Percentiles rank a stretch among this genome's conserved stretches.
Conservation (phyloP, 2,888 invertebrate species). For the Orthosia incerta region DNA sequence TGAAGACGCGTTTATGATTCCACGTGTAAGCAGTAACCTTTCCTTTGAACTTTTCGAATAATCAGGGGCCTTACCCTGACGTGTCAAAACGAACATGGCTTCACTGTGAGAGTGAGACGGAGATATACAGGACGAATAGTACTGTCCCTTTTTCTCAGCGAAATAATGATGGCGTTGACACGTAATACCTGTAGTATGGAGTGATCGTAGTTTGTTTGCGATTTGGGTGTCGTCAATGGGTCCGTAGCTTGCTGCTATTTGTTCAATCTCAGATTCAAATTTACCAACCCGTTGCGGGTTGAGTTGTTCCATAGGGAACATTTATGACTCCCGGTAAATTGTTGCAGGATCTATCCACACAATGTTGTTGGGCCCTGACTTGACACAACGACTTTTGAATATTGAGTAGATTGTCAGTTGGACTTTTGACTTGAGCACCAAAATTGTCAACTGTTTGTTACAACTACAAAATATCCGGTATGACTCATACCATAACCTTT, state of each 20-base stretch:
- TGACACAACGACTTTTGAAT: no score
- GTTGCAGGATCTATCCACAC: neutral
- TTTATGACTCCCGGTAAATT: slow-evolving; percentile 3
- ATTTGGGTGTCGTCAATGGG: slow-evolving; percentile 8
- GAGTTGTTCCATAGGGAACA: neutral
- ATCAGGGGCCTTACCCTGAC: neutral
- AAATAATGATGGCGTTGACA: no score
- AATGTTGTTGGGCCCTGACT: neutral
- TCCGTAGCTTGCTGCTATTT: neutral
- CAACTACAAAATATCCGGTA: no score
- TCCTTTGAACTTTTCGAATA: slow-evolving; percentile 13
- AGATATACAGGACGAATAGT: no score
- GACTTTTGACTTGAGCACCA: no score
- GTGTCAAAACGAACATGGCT: no score
- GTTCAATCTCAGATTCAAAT: neutral
- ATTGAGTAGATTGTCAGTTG: no score
- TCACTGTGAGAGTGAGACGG: no score
- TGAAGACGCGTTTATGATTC: slow-evolving; percentile 7
- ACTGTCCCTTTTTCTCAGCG: no score
- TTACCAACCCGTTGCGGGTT: neutral
- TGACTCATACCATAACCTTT: no score
- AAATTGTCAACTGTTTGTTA: no score
- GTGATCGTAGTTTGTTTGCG: slow-evolving; percentile 11
- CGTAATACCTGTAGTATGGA: no score
- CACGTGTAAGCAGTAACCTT: neutral